A percentile compares a stretch with the other conserved stretches of the same genome.
Conservation (phyloP, 2,888 invertebrate genomes). For the Nebria salina region DNA sequence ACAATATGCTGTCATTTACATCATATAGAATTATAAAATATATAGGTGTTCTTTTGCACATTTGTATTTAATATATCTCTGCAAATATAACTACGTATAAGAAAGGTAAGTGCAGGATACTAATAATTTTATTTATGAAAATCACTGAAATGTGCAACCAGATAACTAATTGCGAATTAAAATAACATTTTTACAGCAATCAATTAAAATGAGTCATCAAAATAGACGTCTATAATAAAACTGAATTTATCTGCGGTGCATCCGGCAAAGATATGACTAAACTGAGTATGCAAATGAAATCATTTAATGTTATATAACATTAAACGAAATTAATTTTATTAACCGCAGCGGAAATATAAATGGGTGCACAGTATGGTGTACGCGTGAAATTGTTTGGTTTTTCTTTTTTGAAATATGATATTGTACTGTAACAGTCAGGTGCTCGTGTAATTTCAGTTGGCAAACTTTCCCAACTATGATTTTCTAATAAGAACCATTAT, state of each 20-base stretch:
- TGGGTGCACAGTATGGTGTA: neutral
- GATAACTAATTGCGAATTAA: neutral
- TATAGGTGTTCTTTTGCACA: no score
- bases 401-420: conserved; percentile 33
- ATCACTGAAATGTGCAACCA: neutral
- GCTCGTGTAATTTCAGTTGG: conserved; percentile 25
- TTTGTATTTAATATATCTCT: no score
- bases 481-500: neutral
- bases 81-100: no score
- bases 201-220: neutral
- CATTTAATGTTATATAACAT: conserved; percentile 31
- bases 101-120: no score
- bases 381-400: conserved; percentile 27
- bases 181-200: neutral
- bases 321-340: conserved; percentile 40
- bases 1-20: no score
- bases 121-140: no score
- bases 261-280: conserved; percentile 25
- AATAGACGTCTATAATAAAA: neutral
- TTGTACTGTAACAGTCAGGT: conserved; percentile 34
- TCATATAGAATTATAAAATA: no score
- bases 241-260: neutral
- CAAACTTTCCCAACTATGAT: neutral
- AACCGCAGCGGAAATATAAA: conserved; percentile 32
- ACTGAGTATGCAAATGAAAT: conserved; percentile 39